Conservation (phyloP, 2,113 vertebrate species). For the Athene cunicularia region DNA sequence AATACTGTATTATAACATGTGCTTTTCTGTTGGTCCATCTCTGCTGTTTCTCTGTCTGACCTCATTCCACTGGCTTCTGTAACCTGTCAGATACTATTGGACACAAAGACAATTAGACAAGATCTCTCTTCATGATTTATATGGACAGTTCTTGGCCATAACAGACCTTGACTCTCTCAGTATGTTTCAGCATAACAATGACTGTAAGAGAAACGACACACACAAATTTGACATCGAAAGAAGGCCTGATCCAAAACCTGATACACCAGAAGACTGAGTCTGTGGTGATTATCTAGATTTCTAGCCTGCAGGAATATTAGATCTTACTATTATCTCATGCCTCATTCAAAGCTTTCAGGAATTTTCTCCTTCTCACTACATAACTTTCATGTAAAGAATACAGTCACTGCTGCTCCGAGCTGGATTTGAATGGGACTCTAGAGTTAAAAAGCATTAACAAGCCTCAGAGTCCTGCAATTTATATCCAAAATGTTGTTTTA, state of each 20-base stretch:
- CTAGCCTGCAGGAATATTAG: neutral
- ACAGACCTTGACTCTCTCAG: slow-evolving; percentile 4
- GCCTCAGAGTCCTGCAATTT: neutral
- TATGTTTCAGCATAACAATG: neutral
- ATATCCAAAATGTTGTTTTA: neutral
- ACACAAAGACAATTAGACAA: slow-evolving; percentile 6
- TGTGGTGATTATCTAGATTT: neutral
- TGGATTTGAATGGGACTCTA: neutral
- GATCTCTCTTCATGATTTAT: neutral
- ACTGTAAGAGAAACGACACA: neutral
- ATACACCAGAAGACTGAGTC: neutral
- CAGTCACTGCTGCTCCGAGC: neutral
- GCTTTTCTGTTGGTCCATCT: neutral
- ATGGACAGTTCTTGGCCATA: neutral
- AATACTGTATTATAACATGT: neutral
- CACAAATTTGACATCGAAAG: neutral
- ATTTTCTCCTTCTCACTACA: neutral
- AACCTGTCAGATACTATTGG: slow-evolving; percentile 14
- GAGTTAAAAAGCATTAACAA: neutral
- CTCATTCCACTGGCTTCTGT: neutral
- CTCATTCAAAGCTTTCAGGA: neutral
- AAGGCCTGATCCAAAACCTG: neutral
- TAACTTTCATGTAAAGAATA: neutral
- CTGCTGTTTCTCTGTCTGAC: slow-evolving; percentile 1
- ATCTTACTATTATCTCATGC: neutral